Base-by-base conservation (phyloP, 2,888 invertebrate genomes). In the Andrena trimmerana region DNA sequence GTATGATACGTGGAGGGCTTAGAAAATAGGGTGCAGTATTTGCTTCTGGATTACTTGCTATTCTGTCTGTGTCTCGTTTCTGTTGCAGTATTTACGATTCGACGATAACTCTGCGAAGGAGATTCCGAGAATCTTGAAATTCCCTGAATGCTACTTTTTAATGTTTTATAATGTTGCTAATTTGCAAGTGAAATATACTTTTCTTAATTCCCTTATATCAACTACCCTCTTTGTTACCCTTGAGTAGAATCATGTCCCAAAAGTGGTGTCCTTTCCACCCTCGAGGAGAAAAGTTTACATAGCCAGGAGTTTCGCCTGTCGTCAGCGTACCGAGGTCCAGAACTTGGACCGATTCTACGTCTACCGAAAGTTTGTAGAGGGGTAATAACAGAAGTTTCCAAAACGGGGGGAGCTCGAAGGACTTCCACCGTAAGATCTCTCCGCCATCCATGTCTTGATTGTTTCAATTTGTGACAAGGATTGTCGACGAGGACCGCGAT, bases 211-310 rank as follows among this genome's bases (percentile, higher is more conserved):
- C 10, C 57, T 57, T 20, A 13, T 24, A 27, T 8, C 57, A 57
- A 24, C 10, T 10, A 57, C 24, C 24, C 27, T 20, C 10, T 27
- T 57, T 27, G 24, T 20, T 27, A 57, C 8, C 10, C 1, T 24
- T 3, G 1, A 57, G 24, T 27, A 57, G 24, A 57, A 27, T 24
- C 10, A 57, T 13, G 10, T 10, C 24, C 27, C 3, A 27, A 24
- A 24, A 57, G 10, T 42, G 42, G 24, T 57, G 20, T 4, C 57
- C 24, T 13, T 27, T 57, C 24, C 27, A 57, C 1, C 13, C 24
- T 10, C 24, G 57, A 57, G 24, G 24, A 57, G 57, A 27, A 57
- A 57, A 57, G 57, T 57, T 57, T 57, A 57, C 57, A 57, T 10
- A 57, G 8, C 57, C 57, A 20, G 10, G 57, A 57, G 57, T 27